Percentiles rank a stretch among this genome's conserved stretches.
phyloP scores from a whole-genome alignment of 2,888 invertebrate species.

The Aricia artaxerxes region DNA sequence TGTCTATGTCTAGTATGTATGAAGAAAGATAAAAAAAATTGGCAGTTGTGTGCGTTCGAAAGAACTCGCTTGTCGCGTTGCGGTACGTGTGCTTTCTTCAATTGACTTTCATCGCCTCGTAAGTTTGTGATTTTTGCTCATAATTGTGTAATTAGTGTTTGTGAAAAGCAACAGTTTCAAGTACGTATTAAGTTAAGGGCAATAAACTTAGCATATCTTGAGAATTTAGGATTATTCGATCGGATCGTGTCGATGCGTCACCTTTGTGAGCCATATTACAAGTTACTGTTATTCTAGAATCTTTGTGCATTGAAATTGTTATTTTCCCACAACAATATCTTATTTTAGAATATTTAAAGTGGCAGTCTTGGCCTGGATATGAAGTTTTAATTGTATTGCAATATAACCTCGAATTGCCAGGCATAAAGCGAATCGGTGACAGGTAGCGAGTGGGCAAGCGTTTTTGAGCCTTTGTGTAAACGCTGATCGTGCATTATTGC shows the following conservation, averaged over 20 bases:
- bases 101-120: conserved; percentile 79
- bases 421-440: conserved; percentile 18
- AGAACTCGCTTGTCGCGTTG: conserved; percentile 75
- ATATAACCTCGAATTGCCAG: conserved; percentile 26
- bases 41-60: conserved; percentile 68
- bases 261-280: conserved; percentile 77
- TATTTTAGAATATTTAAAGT: neutral
- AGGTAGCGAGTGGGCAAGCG: conserved; percentile 24
- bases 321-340: neutral
- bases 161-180: conserved; percentile 43
- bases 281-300: conserved; percentile 59
- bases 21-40: conserved; percentile 40
- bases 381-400: conserved; percentile 1
- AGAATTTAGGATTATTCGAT: conserved; percentile 68
- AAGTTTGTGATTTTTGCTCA: conserved; percentile 72
- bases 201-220: conserved; percentile 43
- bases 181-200: conserved; percentile 35
- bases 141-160: conserved; percentile 61
- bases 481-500: conserved; percentile 31
- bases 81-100: conserved; percentile 75
- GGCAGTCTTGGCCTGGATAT: neutral
- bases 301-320: conserved; percentile 38
- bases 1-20: neutral
- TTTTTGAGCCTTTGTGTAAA: conserved; percentile 23
- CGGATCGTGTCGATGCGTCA: conserved; percentile 79